Conservation (phyloP, 2,888 invertebrate species). For the Subacronicta megacephala region DNA sequence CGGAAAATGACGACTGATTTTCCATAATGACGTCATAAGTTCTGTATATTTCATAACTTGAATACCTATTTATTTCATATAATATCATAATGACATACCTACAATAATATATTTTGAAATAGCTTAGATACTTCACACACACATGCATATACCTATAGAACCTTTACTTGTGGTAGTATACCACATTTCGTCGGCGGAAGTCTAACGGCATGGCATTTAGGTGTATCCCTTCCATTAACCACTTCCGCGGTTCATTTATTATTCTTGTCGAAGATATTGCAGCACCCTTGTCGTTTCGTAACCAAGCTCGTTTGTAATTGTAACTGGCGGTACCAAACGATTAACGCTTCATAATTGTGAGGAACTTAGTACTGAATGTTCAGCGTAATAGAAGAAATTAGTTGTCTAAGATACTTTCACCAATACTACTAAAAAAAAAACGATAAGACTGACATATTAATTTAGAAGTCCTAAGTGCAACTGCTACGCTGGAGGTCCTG, state of each 20-base stretch:
- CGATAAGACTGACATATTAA: no score
- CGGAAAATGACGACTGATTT: no score
- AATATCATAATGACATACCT: no score
- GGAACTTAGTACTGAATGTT: background rate
- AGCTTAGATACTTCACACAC: background rate
- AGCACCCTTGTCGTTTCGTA: constrained; percentile 33
- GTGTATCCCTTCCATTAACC: constrained; percentile 35
- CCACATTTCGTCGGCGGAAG: constrained; percentile 9
- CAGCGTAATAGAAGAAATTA: no score
- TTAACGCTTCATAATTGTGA: constrained; percentile 21
- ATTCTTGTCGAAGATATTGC: constrained; percentile 51
- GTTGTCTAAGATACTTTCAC: no score
- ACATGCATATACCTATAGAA: background rate
- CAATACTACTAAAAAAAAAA: no score
- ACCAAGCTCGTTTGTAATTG: constrained; percentile 43
- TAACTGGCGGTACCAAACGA: constrained; percentile 17
- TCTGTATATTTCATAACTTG: no score
- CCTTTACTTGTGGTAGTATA: constrained; percentile 5
- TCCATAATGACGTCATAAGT: no score
- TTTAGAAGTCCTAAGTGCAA: no score
- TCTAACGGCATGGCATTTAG: constrained; percentile 16
- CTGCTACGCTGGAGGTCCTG: no score
- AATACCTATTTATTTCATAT: no score
- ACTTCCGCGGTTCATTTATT: constrained; percentile 39
- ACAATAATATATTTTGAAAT: no score